Percentiles rank a stretch among this genome's conserved stretches.
These are phyloP conservation scores for Pediacus dermestoides DNA, from an alignment of 2,888 invertebrate genomes.

Conservation along the genomic window DNA sequence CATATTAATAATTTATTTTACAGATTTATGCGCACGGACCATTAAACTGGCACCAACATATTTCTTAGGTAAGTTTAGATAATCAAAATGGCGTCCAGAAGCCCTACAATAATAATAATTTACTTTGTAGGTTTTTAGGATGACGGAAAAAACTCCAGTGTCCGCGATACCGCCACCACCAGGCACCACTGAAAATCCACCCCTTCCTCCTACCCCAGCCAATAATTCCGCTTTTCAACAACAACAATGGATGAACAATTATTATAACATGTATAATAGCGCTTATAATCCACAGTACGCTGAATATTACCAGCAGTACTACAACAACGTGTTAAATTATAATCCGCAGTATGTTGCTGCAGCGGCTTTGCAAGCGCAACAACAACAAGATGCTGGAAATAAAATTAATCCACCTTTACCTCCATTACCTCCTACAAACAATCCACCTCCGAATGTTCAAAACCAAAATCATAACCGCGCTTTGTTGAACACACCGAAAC, in stretches of 20 bases:
- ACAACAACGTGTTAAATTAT: constrained; percentile 30
- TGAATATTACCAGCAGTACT: constrained; percentile 53
- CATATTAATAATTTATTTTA: too few relatives aligned
- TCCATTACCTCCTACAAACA: constrained; percentile 53
- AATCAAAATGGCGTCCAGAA: too few relatives aligned
- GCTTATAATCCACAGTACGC: constrained; percentile 43
- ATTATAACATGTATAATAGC: constrained; percentile 21
- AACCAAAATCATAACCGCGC: constrained; percentile 29
- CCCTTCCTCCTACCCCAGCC: constrained; percentile 10
- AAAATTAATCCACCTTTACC: constrained; percentile 55
- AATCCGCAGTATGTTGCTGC: constrained; percentile 41
- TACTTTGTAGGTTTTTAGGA: constrained; percentile 18
- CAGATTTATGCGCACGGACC: too few relatives aligned
- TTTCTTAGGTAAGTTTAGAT: too few relatives aligned
- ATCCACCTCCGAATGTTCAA: constrained; percentile 16
- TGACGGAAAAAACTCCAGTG: constrained; percentile 23
- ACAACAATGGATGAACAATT: constrained; percentile 22
- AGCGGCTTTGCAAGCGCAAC: constrained; percentile 15
- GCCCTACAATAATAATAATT: not conserved
- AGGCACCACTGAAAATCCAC: constrained; percentile 31
- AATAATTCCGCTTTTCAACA: constrained; percentile 13
- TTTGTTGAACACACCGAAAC: constrained; percentile 41
- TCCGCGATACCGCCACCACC: constrained; percentile 26
- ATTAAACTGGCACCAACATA: too few relatives aligned
- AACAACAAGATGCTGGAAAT: constrained; percentile 37